Base-by-base conservation (phyloP, 2,888 invertebrate genomes). In the Furcula furcula region DNA sequence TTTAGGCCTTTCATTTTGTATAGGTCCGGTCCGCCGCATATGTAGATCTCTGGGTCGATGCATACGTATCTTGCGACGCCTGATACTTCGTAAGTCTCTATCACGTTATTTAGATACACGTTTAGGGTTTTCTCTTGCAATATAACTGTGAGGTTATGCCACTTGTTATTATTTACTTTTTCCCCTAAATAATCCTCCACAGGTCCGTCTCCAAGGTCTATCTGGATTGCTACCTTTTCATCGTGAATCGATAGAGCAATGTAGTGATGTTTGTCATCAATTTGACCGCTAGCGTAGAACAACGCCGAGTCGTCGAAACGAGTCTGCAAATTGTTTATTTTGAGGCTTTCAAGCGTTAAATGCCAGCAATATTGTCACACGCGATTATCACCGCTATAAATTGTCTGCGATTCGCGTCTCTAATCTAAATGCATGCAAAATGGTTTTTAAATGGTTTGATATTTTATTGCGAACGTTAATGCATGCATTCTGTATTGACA, bases 41-140 rank as follows among this genome's bases (percentile, higher is more conserved):
- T 95, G 74, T 97, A 97, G 53, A 98, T 96, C 80, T 97, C 96
- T 19, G 98, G 97, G 87, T 98, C 97, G 48, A 98, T 96, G 56
- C 96, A 95, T 43, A 98, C 90, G 90, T 91, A 69, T 92, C 74
- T 77, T 1, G 86, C 81, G 21, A 84, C 91, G 7, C 94, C 94
- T 1, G 94, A 93, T 27, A 96, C 90, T 65, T 94, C 93, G 32
- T 95, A 90, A 0, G 91, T 86, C 55, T 93, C 92, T 18, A 87
- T 91, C 60, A 94, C 93, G 29, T 92, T 90, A 77, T 98, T 96
- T 22, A 98, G 86, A 46, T 94, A 92, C 9, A 97, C 91, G 54
- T 91, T 90, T 0, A 97, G 91, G 9, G 89, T 90, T 49, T 93
- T 92, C 36, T 94, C 93, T 55, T 94, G 92, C 70, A 98, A 94